Percentiles rank a stretch among this genome's conserved stretches.
Evolutionary conservation across 2,888 invertebrate genomes (phyloP).

Genomic region (Tipula helvola): DNA sequence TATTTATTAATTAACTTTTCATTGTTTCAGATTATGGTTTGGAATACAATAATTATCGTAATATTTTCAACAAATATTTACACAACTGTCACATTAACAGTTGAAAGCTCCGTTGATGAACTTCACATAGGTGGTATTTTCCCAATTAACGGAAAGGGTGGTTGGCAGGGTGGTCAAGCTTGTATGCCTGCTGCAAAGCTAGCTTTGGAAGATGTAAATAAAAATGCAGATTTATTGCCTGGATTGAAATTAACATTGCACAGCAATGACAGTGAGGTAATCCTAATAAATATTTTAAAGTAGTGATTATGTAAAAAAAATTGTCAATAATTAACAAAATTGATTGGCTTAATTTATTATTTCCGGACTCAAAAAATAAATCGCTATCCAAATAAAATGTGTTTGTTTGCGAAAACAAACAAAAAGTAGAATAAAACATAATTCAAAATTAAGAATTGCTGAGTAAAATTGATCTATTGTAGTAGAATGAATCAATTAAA

Average conservation of each 20-base stretch:
- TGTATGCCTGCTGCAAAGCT: slow-evolving; percentile 96
- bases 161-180: slow-evolving; percentile 98
- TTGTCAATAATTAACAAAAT: too few relatives aligned
- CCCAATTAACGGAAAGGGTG: slow-evolving; percentile 90
- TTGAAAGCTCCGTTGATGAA: slow-evolving; percentile 38
- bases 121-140: slow-evolving; percentile 96
- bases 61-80: neutral
- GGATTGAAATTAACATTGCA: slow-evolving; percentile 84
- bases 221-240: slow-evolving; percentile 71
- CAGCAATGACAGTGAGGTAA: slow-evolving; percentile 94
- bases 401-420: too few relatives aligned
- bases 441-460: too few relatives aligned
- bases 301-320: too few relatives aligned
- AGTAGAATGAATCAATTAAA: too few relatives aligned
- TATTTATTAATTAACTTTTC: neutral
- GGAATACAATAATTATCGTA: neutral
- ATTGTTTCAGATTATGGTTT: neutral
- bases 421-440: too few relatives aligned
- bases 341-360: too few relatives aligned
- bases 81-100: neutral
- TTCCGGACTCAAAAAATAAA: too few relatives aligned
- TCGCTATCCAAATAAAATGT: too few relatives aligned
- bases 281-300: slow-evolving; percentile 17
- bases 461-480: too few relatives aligned
- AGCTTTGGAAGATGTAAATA: slow-evolving; percentile 93